Conservation (phyloP, 53 echinoderm and acorn worm species). For the Actinopyga echinites region DNA sequence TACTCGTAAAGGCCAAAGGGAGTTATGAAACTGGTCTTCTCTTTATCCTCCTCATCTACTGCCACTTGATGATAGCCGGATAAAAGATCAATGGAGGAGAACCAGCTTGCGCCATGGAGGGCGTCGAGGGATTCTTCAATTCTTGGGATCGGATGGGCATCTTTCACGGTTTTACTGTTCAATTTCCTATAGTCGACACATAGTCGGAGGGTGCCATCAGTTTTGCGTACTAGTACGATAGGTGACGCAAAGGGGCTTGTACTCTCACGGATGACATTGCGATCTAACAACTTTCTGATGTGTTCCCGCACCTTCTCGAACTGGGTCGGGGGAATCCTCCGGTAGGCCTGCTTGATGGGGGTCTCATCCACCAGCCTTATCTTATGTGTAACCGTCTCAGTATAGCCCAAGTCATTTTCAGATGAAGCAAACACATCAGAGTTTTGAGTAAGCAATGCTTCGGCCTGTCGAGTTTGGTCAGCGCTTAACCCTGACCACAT, state of each 20-base stretch:
- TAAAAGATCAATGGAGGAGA: slow-evolving; percentile 17
- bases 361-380: neutral
- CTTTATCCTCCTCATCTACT: slow-evolving; percentile 17
- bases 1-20: slow-evolving; percentile 46
- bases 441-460: neutral
- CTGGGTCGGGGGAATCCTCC: slow-evolving; percentile 52
- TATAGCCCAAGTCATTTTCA: neutral
- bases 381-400: neutral
- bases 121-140: slow-evolving; percentile 42
- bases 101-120: slow-evolving; percentile 5
- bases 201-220: slow-evolving; percentile 6
- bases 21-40: slow-evolving; percentile 32
- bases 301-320: slow-evolving; percentile 59
- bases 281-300: slow-evolving; percentile 43
- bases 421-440: neutral
- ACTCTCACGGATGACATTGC: neutral
- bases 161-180: slow-evolving; percentile 12
- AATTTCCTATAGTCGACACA: slow-evolving; percentile 26
- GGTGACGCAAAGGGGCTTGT: slow-evolving; percentile 36
- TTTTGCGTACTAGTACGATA: slow-evolving; percentile 3
- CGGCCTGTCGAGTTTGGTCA: neutral
- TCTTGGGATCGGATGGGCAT: slow-evolving; percentile 28
- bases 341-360: slow-evolving; percentile 35
- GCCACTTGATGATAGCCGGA: slow-evolving; percentile 37
- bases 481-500: neutral